Evolutionary conservation across 2,888 invertebrate genomes (phyloP), one percentile per base, ranked within the genome.

Genomic region (Sinohyriopsis cumingii): DNA sequence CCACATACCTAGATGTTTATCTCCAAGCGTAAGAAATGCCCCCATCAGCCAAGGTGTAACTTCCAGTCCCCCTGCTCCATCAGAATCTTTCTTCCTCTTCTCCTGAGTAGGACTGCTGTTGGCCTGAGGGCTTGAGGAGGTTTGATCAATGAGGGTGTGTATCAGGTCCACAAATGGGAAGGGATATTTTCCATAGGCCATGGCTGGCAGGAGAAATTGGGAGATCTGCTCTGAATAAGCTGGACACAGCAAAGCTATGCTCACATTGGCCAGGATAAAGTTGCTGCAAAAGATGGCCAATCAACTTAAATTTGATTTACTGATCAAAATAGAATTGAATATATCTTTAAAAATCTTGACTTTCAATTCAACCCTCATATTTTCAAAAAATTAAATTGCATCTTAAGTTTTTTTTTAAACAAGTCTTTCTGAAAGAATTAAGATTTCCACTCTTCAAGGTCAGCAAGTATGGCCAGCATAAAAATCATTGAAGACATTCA

Each of bases 41-140:
- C 94, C 94, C 63, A 95, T 91, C 68, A 95, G 89, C 92, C 93
- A 93, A 5, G 93, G 92, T 53, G 93, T 93, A 69, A 93, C 92
- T 18, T 74, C 75, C 22, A 73, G 55, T 54, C 53, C 5, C 53
- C 63, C 61, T 6, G 65, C 65, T 60, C 59, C 68, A 20, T 71
- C 57, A 55, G 57, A 67, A 55, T 64, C 67, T n/a, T n/a, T 24
- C 7, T 57, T 69, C 59, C 59, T 65, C 53, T 72, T 68, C 12
- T 53, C 69, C 18, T 69, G 69, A 60, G 63, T 74, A 60, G 65
- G 74, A 62, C 76, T 73, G 63, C 75, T 68, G 64, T 60, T 63
- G 9, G 71, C 74, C 19, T 64, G 25, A 33, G 67, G 70, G 18
- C 62, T 55, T 18, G 72, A 69, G n/a, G 72, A 65, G 60, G 77